Evolutionary conservation across 1,140 invertebrate genomes (phyloP).

Genomic region (Melitaea cinxia): DNA sequence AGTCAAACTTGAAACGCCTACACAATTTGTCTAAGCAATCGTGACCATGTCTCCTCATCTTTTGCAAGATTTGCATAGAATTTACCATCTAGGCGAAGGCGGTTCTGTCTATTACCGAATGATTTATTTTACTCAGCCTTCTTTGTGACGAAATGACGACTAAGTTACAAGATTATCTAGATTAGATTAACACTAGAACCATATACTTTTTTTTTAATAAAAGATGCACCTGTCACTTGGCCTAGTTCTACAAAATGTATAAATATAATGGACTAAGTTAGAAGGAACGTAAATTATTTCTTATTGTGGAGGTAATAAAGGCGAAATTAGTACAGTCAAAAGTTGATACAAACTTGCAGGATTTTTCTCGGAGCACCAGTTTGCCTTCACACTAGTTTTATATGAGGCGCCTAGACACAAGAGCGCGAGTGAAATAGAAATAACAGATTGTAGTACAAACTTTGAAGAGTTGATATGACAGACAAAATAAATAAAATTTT

Average conservation of each 20-base stretch:
- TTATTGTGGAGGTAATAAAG: slow-evolving; percentile 25
- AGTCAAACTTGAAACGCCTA: slow-evolving; percentile 28
- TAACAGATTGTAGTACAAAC: slow-evolving; percentile 19
- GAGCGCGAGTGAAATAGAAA: slow-evolving; percentile 26
- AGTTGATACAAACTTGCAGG: slow-evolving; percentile 13
- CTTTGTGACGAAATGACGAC: slow-evolving; percentile 23
- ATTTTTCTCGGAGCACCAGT: slow-evolving; percentile 40
- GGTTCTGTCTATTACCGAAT: slow-evolving; percentile 33
- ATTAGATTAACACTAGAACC: slow-evolving; percentile 18
- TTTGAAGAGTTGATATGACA: background rate
- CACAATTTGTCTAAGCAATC: slow-evolving; percentile 18
- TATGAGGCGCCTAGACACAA: slow-evolving; percentile 26
- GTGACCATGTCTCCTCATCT: slow-evolving; percentile 14
- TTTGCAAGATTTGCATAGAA: slow-evolving; percentile 35
- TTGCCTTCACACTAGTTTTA: slow-evolving; percentile 38
- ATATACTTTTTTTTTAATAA: slow-evolving; percentile 29
- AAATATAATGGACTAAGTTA: background rate
- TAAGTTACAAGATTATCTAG: slow-evolving; percentile 24
- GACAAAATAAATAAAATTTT: background rate
- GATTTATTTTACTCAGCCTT: slow-evolving; percentile 27
- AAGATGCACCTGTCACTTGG: slow-evolving; percentile 43
- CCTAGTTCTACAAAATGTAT: slow-evolving; percentile 41
- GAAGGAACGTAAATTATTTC: background rate
- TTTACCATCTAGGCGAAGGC: slow-evolving; percentile 39
- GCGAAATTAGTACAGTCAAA: slow-evolving; percentile 7